These are phyloP conservation scores for Cyanoderma ruficeps DNA, from an alignment of 2,113 vertebrate species.

Conservation along the genomic window DNA sequence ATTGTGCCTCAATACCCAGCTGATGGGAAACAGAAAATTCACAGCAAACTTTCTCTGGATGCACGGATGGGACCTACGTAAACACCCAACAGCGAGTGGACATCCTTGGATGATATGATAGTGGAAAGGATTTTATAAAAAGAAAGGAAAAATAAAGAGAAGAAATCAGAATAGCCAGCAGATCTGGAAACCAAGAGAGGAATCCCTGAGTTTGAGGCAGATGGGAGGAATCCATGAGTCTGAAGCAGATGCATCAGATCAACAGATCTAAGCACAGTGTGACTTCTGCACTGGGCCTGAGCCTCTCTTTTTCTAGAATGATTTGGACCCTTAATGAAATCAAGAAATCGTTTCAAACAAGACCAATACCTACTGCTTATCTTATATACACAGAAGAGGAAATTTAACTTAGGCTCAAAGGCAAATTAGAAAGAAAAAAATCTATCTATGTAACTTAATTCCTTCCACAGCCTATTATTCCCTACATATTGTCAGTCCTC, in stretches of 20 bases:
- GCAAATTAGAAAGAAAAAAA: not conserved
- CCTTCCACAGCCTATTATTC: not conserved
- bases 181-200: not conserved
- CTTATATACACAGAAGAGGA: not conserved
- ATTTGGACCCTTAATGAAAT: not conserved
- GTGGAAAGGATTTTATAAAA: not conserved
- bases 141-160: not conserved
- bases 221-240: not conserved
- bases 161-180: not conserved
- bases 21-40: not conserved
- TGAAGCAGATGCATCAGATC: not conserved
- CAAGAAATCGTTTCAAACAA: not conserved
- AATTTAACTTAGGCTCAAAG: constrained; percentile 6
- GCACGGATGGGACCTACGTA: not conserved
- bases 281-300: not conserved
- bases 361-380: constrained; percentile 2
- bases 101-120: not conserved
- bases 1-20: not conserved
- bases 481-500: not conserved
- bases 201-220: not conserved
- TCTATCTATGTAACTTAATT: not conserved
- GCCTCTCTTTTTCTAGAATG: not conserved
- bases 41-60: not conserved
- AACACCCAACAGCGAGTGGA: not conserved
- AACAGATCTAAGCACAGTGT: not conserved